Evolutionary conservation across 2,888 invertebrate species (phyloP), one percentile per base, ranked within the genome.

Genomic region (Sesia apiformis): DNA sequence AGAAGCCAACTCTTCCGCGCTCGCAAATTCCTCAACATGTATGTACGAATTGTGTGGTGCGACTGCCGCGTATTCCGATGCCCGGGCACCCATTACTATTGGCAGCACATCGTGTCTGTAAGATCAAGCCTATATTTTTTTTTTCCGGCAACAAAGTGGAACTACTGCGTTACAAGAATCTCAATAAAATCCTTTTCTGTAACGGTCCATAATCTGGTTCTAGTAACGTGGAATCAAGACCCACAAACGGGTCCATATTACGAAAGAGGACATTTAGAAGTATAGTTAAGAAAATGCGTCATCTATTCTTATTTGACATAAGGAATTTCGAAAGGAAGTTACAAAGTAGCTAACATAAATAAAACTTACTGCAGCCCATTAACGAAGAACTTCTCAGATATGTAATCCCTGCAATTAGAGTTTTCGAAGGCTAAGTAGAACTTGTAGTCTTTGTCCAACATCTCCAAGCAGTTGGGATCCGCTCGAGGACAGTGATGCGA

Each of bases 341-440:
- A 42, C 5, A 42, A 42, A 42, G 7, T 7, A 42, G 42, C 42
- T 7, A 7, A 3, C 42, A 42, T 23, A 42, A 42, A 7, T 42
- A 7, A 49, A 53, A 91, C 93, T 91, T 84, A 95, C 95, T 94
- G 93, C 56, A 98, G 89, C 56, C 97, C 98, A 75, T 98, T 98
- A 54, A 98, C 96, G 83, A 97, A 98, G 84, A 98, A 97, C 79
- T 98, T 98, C 79, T 98, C 98, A 0, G 98, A 98, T 64, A 98
- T 95, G 76, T 98, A 98, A 82, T 98, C 98, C 56, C 93, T 92
- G 81, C 98, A 98, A 74, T 98, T 98, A 40, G 98, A 98, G 81
- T 98, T 98, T 81, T 98, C 98, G 76, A 98, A 98, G 0, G 98
- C 96, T 65, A 98, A 91, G 78, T 98, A 98, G 87, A 98, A 98